A percentile compares a stretch with the other conserved stretches of the same genome.
Evolutionary conservation across 2,113 vertebrate genomes (phyloP).

Genomic region (Heloderma charlesbogerti): DNA sequence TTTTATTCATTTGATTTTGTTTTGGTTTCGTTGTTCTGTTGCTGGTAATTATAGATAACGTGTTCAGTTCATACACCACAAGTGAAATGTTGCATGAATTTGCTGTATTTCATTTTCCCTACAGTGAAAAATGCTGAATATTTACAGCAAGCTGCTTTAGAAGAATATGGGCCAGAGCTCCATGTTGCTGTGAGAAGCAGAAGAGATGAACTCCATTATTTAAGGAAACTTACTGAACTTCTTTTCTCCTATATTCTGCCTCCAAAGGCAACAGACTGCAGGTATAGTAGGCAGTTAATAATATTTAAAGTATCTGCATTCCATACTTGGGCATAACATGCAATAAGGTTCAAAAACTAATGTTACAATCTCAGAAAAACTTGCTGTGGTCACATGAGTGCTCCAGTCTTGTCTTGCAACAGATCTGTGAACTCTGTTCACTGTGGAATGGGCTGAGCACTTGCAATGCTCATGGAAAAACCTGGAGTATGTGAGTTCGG

Average conservation of each 20-base stretch:
- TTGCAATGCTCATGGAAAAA: background rate
- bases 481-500: background rate
- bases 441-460: background rate
- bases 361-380: background rate
- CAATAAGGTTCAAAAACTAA: background rate
- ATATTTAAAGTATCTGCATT: slow-evolving; percentile 22
- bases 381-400: background rate
- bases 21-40: background rate
- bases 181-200: slow-evolving; percentile 91
- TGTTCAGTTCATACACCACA: background rate
- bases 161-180: slow-evolving; percentile 91
- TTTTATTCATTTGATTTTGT: background rate
- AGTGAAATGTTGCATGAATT: background rate
- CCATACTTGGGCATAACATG: fast-evolving
- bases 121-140: slow-evolving; percentile 83
- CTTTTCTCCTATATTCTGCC: slow-evolving; percentile 93
- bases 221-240: slow-evolving; percentile 91
- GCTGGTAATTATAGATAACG: background rate
- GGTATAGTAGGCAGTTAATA: slow-evolving; percentile 77
- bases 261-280: slow-evolving; percentile 95
- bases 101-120: slow-evolving; percentile 50
- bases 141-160: slow-evolving; percentile 90
- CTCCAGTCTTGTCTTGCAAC: background rate
- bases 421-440: background rate
- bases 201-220: slow-evolving; percentile 91